Conservation (phyloP, 2,113 vertebrate species). For the Phrynosoma platyrhinos region DNA sequence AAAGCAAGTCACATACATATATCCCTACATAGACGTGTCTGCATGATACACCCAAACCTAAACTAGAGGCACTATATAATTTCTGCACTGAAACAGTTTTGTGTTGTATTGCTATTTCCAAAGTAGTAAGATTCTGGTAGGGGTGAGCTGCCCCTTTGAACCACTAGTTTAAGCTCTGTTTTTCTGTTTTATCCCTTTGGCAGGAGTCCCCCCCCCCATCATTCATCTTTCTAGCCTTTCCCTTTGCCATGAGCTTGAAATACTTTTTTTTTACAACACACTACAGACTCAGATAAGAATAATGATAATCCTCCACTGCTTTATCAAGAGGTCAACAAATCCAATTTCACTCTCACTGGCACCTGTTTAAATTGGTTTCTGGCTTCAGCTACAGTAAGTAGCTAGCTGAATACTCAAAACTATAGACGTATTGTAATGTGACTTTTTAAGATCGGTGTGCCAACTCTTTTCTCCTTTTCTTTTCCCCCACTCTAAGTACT, state of each 20-base stretch:
- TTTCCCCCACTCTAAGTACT: not conserved
- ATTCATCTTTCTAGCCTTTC: not conserved
- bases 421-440: not conserved
- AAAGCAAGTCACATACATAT: not conserved
- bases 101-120: not conserved
- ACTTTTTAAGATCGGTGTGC: slow-evolving; percentile 7
- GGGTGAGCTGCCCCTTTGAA: not conserved
- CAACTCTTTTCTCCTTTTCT: not conserved
- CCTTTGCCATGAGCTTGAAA: not conserved
- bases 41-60: not conserved
- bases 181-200: not conserved
- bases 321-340: slow-evolving; percentile 11
- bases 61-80: not conserved
- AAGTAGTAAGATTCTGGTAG: not conserved
- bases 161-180: not conserved
- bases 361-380: slow-evolving; percentile 10
- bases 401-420: not conserved
- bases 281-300: not conserved
- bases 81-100: not conserved
- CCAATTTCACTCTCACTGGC: not conserved
- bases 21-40: not conserved
- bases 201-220: too few species aligned
- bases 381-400: not conserved
- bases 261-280: not conserved
- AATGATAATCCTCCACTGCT: not conserved